Percentiles rank a stretch among this genome's conserved stretches.
Evolutionary conservation across 1,140 invertebrate genomes (phyloP).

Genomic region (Pogonomyrmex californicus): DNA sequence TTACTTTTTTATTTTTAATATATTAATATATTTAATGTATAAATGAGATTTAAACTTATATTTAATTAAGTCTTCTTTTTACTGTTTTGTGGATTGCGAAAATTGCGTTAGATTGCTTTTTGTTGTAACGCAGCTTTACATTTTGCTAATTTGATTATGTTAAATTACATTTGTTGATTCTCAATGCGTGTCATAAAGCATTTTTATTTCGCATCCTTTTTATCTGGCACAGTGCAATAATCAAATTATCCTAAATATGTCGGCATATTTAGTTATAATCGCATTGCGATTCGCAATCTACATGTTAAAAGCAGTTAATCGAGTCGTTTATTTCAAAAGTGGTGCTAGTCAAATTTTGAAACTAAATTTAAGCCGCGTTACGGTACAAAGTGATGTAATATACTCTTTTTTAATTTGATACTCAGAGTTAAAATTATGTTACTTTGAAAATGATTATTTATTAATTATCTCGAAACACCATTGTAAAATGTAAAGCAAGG

Average conservation of each 20-base stretch:
- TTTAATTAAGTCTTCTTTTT: background rate
- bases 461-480: slow-evolving; percentile 17
- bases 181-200: slow-evolving; percentile 31
- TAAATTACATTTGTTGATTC: slow-evolving; percentile 39
- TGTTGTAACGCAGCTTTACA: slow-evolving; percentile 35
- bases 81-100: background rate
- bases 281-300: slow-evolving; percentile 51
- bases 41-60: background rate
- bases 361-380: slow-evolving; percentile 56
- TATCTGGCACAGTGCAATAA: slow-evolving; percentile 11
- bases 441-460: slow-evolving; percentile 44
- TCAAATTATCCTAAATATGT: slow-evolving; percentile 45
- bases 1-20: background rate
- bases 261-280: slow-evolving; percentile 54
- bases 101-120: slow-evolving; percentile 21
- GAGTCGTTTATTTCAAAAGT: slow-evolving; percentile 59
- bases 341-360: slow-evolving; percentile 55
- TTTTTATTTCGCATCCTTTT: slow-evolving; percentile 48
- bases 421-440: slow-evolving; percentile 37
- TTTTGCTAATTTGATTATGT: slow-evolving; percentile 28
- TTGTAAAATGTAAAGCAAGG: background rate
- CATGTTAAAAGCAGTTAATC: slow-evolving; percentile 63
- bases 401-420: slow-evolving; percentile 48
- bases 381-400: slow-evolving; percentile 37
- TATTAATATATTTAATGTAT: background rate